phyloP scores from a whole-genome alignment of 2,888 invertebrate genomes.

The Linnaemya tessellans region DNA sequence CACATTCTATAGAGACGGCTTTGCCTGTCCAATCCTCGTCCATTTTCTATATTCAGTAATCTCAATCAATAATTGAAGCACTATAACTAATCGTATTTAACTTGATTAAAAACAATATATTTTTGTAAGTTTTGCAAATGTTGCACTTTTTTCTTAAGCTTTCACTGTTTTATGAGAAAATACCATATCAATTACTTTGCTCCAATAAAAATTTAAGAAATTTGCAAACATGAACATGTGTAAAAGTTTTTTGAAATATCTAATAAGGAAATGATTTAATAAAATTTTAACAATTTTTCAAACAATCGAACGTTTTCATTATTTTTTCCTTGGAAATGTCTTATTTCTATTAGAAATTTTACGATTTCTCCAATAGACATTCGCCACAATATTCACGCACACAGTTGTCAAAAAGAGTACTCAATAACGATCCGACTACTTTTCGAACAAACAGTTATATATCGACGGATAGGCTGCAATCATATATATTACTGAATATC shows the following conservation, averaged over 20 bases:
- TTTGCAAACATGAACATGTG: neutral
- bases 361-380: slow-evolving; percentile 63
- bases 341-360: slow-evolving; percentile 44
- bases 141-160: slow-evolving; percentile 48
- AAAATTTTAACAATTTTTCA: slow-evolving; percentile 32
- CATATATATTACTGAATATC: too few species aligned
- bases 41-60: slow-evolving; percentile 68
- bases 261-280: slow-evolving; percentile 5
- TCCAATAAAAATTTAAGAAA: neutral
- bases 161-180: slow-evolving; percentile 12
- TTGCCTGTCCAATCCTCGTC: slow-evolving; percentile 86
- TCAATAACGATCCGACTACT: neutral
- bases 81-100: neutral
- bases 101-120: neutral
- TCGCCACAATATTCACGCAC: slow-evolving; percentile 8
- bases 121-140: neutral
- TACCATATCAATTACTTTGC: slow-evolving; percentile 13
- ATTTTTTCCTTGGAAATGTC: slow-evolving; percentile 34
- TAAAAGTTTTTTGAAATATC: neutral
- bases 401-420: slow-evolving; percentile 38
- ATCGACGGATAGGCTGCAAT: too few species aligned
- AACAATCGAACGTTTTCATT: slow-evolving; percentile 47
- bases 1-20: slow-evolving; percentile 93
- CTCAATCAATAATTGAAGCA: neutral
- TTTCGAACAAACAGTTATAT: neutral